Percentiles rank a stretch among this genome's conserved stretches.
Conservation (phyloP, 1,140 invertebrate species). For the Agraylea sexmaculata region DNA sequence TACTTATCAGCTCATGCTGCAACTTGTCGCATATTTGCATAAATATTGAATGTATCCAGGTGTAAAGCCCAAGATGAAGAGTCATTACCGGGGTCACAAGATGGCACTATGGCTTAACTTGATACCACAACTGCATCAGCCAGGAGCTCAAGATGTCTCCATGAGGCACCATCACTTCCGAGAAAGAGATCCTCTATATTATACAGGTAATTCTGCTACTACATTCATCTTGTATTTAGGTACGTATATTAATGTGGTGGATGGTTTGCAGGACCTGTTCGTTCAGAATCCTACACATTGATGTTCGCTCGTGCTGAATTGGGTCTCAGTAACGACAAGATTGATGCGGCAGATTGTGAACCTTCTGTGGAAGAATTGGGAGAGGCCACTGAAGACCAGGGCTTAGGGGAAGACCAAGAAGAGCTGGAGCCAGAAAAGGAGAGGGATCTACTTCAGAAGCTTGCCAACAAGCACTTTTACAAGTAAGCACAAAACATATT, state of each 20-base stretch:
- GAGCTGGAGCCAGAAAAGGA: slow-evolving; percentile 15
- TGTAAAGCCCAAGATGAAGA: slow-evolving; percentile 57
- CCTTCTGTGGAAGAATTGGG: slow-evolving; percentile 19
- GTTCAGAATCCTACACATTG: slow-evolving; percentile 19
- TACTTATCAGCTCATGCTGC: too few relatives aligned
- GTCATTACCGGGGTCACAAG: slow-evolving; percentile 81
- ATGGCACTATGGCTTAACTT: slow-evolving; percentile 87
- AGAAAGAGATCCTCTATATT: slow-evolving; percentile 57
- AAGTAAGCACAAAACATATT: too few relatives aligned
- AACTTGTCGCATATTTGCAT: too few relatives aligned
- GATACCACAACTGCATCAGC: slow-evolving; percentile 75
- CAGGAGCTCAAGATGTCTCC: slow-evolving; percentile 59
- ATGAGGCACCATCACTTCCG: slow-evolving; percentile 69
- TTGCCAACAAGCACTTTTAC: slow-evolving; percentile 21
- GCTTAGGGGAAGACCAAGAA: slow-evolving; percentile 5
- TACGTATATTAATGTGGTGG: not conserved
- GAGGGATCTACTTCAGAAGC: slow-evolving; percentile 17
- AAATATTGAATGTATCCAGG: slow-evolving; percentile 34
- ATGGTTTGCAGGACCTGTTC: slow-evolving; percentile 15
- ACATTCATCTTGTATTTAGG: not conserved
- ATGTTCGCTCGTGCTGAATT: slow-evolving; percentile 19
- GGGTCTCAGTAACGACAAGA: slow-evolving; percentile 11
- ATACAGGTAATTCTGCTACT: slow-evolving; percentile 44
- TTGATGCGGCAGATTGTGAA: slow-evolving; percentile 17
- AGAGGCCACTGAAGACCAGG: slow-evolving; percentile 12